phyloP scores from a whole-genome alignment of 2,113 vertebrate genomes.

The Chiloscyllium plagiosum region DNA sequence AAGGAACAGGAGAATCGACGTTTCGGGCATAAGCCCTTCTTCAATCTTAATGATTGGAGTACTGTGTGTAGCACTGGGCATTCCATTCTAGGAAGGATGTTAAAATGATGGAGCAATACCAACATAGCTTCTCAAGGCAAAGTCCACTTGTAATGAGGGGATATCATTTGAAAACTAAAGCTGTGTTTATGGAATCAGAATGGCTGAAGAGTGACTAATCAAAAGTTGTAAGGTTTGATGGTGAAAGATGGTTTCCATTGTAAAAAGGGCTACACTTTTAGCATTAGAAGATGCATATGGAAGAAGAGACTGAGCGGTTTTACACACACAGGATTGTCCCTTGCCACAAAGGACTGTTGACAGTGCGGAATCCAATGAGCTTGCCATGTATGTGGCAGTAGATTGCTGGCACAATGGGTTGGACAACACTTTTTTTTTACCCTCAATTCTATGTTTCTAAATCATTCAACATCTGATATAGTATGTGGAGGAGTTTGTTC shows the following conservation, averaged over 20 bases:
- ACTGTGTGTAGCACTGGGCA: neutral
- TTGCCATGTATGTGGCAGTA: neutral
- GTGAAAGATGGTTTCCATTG: neutral
- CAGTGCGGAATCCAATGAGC: neutral
- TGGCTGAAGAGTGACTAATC: neutral
- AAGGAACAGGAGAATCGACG: too few relatives aligned
- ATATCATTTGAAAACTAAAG: neutral
- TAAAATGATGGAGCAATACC: neutral
- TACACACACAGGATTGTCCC: neutral
- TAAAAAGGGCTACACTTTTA: neutral
- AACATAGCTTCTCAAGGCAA: neutral
- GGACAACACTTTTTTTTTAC: neutral
- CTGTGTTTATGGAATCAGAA: neutral
- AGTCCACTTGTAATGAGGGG: neutral
- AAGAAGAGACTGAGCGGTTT: neutral
- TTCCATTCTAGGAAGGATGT: neutral
- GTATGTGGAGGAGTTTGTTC: neutral
- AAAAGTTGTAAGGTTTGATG: neutral
- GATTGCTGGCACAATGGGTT: neutral
- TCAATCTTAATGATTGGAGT: neutral
- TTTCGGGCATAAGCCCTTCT: too few relatives aligned
- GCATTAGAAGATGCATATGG: neutral
- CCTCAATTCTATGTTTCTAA: neutral
- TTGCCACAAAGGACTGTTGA: neutral
- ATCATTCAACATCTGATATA: neutral